Evolutionary conservation across 2,113 vertebrate species (phyloP), one percentile per base, ranked within the genome.

Genomic region (Sander vitreus): DNA sequence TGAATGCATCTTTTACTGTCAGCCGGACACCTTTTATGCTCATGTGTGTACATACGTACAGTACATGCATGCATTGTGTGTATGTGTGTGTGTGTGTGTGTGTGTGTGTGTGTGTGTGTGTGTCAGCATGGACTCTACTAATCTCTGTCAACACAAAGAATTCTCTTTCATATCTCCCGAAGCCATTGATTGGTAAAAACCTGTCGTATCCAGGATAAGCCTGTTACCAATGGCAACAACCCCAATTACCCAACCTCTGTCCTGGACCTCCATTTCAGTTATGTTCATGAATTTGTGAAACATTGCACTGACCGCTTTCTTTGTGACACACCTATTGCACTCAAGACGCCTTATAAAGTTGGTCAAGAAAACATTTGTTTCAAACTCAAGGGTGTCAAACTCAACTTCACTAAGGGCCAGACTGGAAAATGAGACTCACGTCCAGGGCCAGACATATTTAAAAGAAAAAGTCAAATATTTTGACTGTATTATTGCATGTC

Each of bases 141-240:
- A 53, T 74, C 50, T 65, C 51, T 54, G 51, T 59, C 58, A 71
- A 72, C 27, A 43, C 69, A 57, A 19, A 55, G 25, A 73, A 36
- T 50, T 59, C n/a, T 55, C 43, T 53, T 50, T 78, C 62, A 78
- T 73, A 25, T 54, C 53, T 60, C 47, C 9, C 23, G 12, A 25
- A 55, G 57, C 51, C n/a, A 73, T 63, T 71, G 70, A 71, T 70
- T 65, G 36, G 43, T 82, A 30, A 70, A 70, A 69, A 74, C 21
- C n/a, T 55, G 43, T 53, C 64, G 65, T 13, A 51, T 60, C 60
- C 33, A 54, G 47, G 4, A 27, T 62, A 25, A 62, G 50, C 43
- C 30, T 19, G 30, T 72, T 73, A 77, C 54, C 67, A 59, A 15
- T 0, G 21, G 60, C 68, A 64, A 75, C 71, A 0, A 45, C 68